Conservation (phyloP, 2,113 vertebrate species). For the Perognathus longimembris region DNA sequence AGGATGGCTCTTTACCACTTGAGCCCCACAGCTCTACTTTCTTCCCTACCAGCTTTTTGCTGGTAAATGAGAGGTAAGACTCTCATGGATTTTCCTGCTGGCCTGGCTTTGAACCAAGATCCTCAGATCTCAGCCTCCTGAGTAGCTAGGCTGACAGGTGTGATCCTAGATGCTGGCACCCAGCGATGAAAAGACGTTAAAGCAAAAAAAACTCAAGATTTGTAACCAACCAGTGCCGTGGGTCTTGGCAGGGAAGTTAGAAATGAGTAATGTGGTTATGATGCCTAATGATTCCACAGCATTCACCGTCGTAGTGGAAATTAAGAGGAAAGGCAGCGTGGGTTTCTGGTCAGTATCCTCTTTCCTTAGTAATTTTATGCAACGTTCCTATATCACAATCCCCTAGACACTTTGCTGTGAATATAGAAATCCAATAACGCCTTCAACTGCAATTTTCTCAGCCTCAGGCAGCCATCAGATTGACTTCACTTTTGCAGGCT, state of each 20-base stretch:
- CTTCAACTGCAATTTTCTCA: constrained; percentile 44
- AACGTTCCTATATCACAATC: constrained; percentile 75
- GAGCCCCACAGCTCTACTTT: too few relatives aligned
- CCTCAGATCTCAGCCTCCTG: too few relatives aligned
- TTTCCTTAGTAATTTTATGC: constrained; percentile 79
- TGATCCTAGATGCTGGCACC: too few relatives aligned
- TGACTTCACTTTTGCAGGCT: constrained; percentile 65
- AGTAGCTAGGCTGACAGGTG: too few relatives aligned
- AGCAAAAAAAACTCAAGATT: constrained; percentile 62
- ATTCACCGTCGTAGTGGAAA: constrained; percentile 74
- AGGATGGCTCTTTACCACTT: too few relatives aligned
- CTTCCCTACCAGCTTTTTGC: too few relatives aligned
- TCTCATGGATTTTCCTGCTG: too few relatives aligned
- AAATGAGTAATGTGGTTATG: constrained; percentile 77
- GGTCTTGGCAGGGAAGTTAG: constrained; percentile 56
- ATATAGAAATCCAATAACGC: constrained; percentile 45
- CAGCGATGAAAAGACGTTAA: constrained; percentile 15
- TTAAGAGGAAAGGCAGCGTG: constrained; percentile 72
- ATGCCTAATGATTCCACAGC: constrained; percentile 74
- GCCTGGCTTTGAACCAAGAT: too few relatives aligned
- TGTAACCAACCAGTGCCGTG: constrained; percentile 54
- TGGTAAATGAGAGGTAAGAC: too few relatives aligned
- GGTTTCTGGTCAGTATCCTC: constrained; percentile 80
- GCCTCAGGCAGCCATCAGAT: constrained; percentile 50
- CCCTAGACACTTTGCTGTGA: constrained; percentile 51